Base-by-base conservation (phyloP, 1,140 invertebrate species). In the Scaptomyza pallida region DNA sequence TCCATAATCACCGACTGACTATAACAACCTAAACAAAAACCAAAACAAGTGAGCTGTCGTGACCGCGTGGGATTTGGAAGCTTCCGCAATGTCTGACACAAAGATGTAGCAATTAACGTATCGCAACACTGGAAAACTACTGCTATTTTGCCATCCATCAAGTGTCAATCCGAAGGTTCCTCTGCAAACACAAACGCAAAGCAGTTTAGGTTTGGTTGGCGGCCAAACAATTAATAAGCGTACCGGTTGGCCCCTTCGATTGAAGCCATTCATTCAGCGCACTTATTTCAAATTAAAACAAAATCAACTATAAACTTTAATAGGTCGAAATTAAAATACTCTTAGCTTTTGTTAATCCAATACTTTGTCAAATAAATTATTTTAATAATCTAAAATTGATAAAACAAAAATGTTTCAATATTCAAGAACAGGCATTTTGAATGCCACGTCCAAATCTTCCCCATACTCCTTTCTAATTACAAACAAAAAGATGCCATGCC, bases 171-270 rank as follows among this genome's bases (percentile, higher is more conserved):
- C 37, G 69, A 72, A 67, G 69, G 54, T 47, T 69, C 16, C 47
- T 5, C 30, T 30, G 33, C 51, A 21, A 21, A 21, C 21, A 2
- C 2, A 21, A 21, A 4, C 21, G 23, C 23, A 33, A 44, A 43
- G 23, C 64, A 30, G 52, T 52, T 56, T 37, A 44, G 19, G 37
- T 60, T 61, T 57, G 19, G 21, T 21, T 67, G 45, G 64, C 48
- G 57, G 75, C 43, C 26, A 21, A 57, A 52, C 65, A 79, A 79
- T 79, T 79, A 79, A 79, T 80, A 75, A 70, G 40, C 71, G 61
- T 67, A 56, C 62, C 55, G 61, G 47, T 54, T 78, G 75, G 78
- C 59, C 76, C 64, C 59, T 35, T 51, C 55, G 9, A 57, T 33
- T 21, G 21, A 21, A 21, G n/a, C 51, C 17, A 35, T 43, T 21